phyloP scores from a whole-genome alignment of 2,888 invertebrate species.

The Ypsolopha scabrella region DNA sequence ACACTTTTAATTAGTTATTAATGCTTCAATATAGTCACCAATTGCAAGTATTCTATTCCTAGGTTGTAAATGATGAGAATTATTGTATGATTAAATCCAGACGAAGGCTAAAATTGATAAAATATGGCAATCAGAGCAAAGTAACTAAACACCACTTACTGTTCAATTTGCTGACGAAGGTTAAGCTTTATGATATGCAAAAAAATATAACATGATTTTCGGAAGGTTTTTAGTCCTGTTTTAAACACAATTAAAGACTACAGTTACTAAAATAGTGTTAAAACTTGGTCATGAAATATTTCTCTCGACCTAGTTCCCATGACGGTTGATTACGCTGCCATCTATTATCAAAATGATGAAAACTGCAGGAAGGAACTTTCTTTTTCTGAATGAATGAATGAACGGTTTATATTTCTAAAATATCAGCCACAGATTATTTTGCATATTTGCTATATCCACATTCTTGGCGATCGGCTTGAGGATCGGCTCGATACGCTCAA shows the following conservation, averaged over 20 bases:
- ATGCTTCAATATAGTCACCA: neutral
- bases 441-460: no score
- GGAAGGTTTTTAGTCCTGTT: neutral
- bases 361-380: neutral
- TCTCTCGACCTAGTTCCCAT: conserved; percentile 58
- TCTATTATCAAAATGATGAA: conserved; percentile 3
- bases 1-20: neutral
- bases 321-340: conserved; percentile 16
- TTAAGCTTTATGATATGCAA: neutral
- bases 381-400: neutral
- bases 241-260: neutral
- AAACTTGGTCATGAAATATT: conserved; percentile 9
- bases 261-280: neutral
- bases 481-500: no score
- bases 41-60: neutral
- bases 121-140: conserved; percentile 50
- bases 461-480: no score
- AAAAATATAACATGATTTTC: neutral
- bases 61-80: neutral
- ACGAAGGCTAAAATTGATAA: conserved; percentile 50
- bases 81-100: conserved; percentile 8
- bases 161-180: neutral
- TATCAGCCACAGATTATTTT: neutral
- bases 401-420: neutral
- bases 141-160: conserved; percentile 1